phyloP scores from a whole-genome alignment of 2,888 invertebrate genomes.

The Chymomyza amoena region DNA sequence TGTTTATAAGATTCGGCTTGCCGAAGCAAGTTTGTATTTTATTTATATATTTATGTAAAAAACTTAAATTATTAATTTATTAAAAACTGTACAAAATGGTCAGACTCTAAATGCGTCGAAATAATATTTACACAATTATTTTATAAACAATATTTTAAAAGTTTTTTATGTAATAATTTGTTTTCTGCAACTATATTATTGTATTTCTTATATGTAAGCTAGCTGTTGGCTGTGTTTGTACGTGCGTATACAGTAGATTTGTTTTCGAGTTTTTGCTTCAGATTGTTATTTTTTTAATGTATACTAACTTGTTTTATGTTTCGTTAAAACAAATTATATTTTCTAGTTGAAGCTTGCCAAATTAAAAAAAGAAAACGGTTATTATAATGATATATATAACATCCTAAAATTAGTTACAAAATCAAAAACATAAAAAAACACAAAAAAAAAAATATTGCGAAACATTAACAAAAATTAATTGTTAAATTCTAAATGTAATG shows the following conservation, averaged over 20 bases:
- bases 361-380: neutral
- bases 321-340: neutral
- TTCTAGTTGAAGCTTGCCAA: slow-evolving; percentile 4
- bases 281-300: neutral
- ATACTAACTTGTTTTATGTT: neutral
- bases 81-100: neutral
- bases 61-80: neutral
- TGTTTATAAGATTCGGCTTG: neutral
- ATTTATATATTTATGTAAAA: no score
- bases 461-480: neutral
- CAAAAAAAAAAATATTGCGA: neutral
- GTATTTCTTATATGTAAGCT: neutral
- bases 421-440: neutral
- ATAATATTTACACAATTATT: neutral
- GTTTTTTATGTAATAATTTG: no score
- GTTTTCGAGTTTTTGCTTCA: neutral
- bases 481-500: neutral
- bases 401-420: neutral
- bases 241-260: neutral
- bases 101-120: neutral
- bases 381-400: neutral
- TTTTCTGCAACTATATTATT: neutral
- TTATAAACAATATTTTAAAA: neutral
- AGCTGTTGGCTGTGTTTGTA: neutral
- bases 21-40: no score